Evolutionary conservation across 1,140 invertebrate species (phyloP).

Genomic region (Drosophila biarmipes): DNA sequence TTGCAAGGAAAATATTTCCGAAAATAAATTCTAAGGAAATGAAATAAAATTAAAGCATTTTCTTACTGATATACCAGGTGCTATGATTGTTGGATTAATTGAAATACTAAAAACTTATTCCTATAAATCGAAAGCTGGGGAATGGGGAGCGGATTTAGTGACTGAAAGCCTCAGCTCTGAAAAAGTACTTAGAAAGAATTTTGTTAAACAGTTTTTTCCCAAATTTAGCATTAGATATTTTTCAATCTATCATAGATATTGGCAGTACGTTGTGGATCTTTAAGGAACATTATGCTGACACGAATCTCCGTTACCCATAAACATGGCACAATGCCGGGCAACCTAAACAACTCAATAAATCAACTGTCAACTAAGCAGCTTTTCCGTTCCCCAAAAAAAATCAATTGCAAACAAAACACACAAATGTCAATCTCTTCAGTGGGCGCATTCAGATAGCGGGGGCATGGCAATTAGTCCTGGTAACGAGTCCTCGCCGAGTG

Average conservation of each 20-base stretch:
- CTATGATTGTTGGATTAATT: too few species aligned
- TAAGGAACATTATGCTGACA: background rate
- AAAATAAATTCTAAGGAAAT: too few species aligned
- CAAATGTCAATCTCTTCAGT: constrained; percentile 47
- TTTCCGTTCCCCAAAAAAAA: constrained; percentile 18
- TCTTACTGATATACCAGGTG: too few species aligned
- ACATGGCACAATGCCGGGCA: constrained; percentile 18
- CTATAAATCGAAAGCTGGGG: too few species aligned
- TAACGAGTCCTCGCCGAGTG: background rate
- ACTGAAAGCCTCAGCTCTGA: too few species aligned
- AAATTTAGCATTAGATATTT: too few species aligned
- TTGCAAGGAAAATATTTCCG: too few species aligned
- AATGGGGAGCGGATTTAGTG: too few species aligned
- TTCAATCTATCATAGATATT: too few species aligned
- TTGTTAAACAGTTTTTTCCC: too few species aligned
- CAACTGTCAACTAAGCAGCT: constrained; percentile 46
- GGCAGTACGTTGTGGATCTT: background rate
- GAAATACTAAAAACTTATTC: too few species aligned
- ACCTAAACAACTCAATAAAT: constrained; percentile 67
- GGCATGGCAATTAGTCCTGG: constrained; percentile 27
- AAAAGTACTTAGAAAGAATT: background rate
- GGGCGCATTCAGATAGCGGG: background rate
- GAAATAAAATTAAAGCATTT: too few species aligned
- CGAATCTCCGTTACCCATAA: background rate
- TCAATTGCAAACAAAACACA: constrained; percentile 39